These are phyloP conservation scores for Cuniculus paca DNA, from an alignment of 2,797 vertebrate genomes.

Conservation along the genomic window DNA sequence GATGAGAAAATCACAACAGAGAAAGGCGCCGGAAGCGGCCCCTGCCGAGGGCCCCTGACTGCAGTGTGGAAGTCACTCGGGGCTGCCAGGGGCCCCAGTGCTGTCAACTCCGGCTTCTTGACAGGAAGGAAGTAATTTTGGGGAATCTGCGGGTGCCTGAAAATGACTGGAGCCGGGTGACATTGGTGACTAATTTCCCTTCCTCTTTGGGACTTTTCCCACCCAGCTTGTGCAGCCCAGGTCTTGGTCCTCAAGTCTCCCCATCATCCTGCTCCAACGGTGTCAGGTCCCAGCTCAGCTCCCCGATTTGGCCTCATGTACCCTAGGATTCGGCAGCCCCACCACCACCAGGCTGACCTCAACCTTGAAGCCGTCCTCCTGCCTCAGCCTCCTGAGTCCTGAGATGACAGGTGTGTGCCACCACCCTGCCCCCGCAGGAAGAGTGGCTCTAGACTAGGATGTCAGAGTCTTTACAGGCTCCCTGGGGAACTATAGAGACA, in stretches of 20 bases:
- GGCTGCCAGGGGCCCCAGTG: not conserved
- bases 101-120: not conserved
- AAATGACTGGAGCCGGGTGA: not conserved
- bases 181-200: not conserved
- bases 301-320: not conserved
- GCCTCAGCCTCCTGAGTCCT: not conserved
- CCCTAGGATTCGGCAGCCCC: not conserved
- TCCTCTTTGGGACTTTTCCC: not conserved
- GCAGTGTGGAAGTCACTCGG: rapidly evolving
- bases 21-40: not conserved
- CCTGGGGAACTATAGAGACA: not conserved
- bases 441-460: not conserved
- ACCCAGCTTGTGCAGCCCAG: not conserved
- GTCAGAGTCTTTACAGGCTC: not conserved
- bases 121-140: not conserved
- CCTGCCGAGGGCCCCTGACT: not conserved
- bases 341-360: not conserved
- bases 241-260: not conserved
- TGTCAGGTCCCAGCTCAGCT: rapidly evolving
- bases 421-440: not conserved
- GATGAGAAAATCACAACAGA: rapidly evolving
- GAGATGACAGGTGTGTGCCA: not conserved
- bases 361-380: not conserved
- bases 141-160: not conserved
- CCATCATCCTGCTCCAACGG: not conserved